Evolutionary conservation across 2,797 vertebrate species (phyloP), one percentile per base, ranked within the genome.

Genomic region (Fistularia commersonii): DNA sequence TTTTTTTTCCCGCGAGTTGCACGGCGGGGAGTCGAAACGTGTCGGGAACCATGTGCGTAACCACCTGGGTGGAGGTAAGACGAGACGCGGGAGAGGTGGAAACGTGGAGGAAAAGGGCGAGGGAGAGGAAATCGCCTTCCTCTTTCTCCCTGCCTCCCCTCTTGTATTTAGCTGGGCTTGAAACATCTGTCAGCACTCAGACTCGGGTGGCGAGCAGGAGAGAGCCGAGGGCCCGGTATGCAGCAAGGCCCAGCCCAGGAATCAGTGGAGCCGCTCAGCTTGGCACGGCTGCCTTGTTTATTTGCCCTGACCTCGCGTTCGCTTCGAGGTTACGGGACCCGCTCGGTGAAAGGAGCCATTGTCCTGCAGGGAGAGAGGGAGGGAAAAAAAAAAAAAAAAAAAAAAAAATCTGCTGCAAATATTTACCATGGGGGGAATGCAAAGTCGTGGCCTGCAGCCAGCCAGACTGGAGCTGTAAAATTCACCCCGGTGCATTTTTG

Each of bases 371-470:
- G 10, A n/a, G n/a, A n/a, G n/a, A n/a, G n/a, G n/a, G n/a, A n/a
- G n/a, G n/a, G n/a, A n/a, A n/a, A n/a, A n/a, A n/a, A n/a, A n/a
- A n/a, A n/a, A n/a, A n/a, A n/a, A n/a, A n/a, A n/a, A n/a, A n/a
- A n/a, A n/a, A 3, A 91, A 74, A 95, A 95, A 94, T 94, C 93
- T 97, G 93, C 93, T 97, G 92, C 94, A 97, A 97, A 96, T 97
- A 96, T 97, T 97, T 98, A 95, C 93, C 91, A 86, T 64, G 87
- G 91, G 90, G 91, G 70, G 68, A 90, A 92, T 81, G 90, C 91
- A 87, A 90, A 88, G 90, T 85, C 81, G 67, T 94, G 94, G 93
- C 88, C 72, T 69, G 66, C 77, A 79, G 92, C 93, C 94, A 95
- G 90, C 89, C 92, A 94, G 93, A 94, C 93, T 60, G 83, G 76